These are phyloP conservation scores for Lasaia peninsularis DNA, from an alignment of 1,140 invertebrate species.

Conservation along the genomic window DNA sequence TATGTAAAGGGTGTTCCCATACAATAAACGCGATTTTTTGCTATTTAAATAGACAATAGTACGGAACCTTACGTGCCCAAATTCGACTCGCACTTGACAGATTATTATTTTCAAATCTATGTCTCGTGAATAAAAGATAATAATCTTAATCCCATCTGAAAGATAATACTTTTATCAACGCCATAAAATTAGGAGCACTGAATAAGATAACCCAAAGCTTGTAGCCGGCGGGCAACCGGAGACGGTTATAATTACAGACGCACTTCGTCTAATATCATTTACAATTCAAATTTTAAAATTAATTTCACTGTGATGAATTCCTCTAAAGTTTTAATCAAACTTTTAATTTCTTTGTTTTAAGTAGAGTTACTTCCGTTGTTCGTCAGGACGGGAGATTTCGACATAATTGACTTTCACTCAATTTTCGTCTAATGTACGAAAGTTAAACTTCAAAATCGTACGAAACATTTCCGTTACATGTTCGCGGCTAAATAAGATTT, in stretches of 20 bases:
- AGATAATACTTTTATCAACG: constrained; percentile 6
- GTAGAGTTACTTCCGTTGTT: constrained; percentile 12
- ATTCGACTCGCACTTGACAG: too few relatives aligned
- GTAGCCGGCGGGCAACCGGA: constrained; percentile 5
- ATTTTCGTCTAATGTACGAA: constrained; percentile 7
- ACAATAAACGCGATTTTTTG: too few relatives aligned
- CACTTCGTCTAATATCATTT: constrained; percentile 28
- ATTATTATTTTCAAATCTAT: too few relatives aligned
- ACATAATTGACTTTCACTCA: constrained; percentile 12
- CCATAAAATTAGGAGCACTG: background rate
- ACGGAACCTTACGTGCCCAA: too few relatives aligned
- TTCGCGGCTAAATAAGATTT: constrained; percentile 8
- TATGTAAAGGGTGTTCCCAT: too few relatives aligned
- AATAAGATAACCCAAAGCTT: constrained; percentile 4
- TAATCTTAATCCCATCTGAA: background rate
- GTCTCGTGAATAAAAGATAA: background rate
- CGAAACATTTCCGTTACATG: constrained; percentile 10
- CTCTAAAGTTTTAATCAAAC: constrained; percentile 27
- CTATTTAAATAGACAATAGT: too few relatives aligned
- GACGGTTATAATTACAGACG: constrained; percentile 21
- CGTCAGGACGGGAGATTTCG: constrained; percentile 5
- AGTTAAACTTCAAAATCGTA: constrained; percentile 5
- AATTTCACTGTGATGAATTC: constrained; percentile 27
- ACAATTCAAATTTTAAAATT: constrained; percentile 28
- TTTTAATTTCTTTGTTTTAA: constrained; percentile 29